Evolutionary conservation across 2,888 invertebrate genomes (phyloP), one percentile per base, ranked within the genome.

Genomic region (Melieria picta): DNA sequence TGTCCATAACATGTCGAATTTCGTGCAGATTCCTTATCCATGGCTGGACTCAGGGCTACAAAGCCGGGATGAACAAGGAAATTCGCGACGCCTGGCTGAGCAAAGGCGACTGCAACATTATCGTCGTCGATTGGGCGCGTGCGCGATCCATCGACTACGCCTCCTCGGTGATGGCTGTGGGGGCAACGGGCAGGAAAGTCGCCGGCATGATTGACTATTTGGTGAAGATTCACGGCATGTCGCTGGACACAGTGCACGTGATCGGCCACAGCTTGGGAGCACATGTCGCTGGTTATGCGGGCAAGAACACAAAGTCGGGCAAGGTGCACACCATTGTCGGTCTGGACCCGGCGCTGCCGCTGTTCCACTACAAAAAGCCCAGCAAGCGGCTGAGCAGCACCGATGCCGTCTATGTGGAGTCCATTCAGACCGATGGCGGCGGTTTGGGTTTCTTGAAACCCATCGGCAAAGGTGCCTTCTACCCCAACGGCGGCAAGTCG

Each of bases 191-290:
- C 7, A 57, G 75, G 58, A 72, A 76, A 16, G 66, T 80, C 11
- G 83, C 81, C 5, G 63, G 52, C 1, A 75, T 82, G 52, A 65
- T 84, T 58, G 80, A 83, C 57, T 80, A 78, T 63, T 80, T 90
- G 87, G 78, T 88, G 87, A 1, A 88, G 85, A 1, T 73, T 85
- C 78, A 88, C 87, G 48, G 88, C 86, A 6, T 86, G 86, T 7
- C 83, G 85, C 65, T 87, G 87, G 9, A 88, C 86, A 1, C 82
- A 86, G 73, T 90, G 87, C 79, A 86, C 86, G 43, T 82, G 5
- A 88, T 89, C 57, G 90, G 89, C 1, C 89, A 90, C 74, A 90
- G 90, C 76, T 84, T 91, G 70, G 90, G 90, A 5, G 89, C 89
- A 6, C 89, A 90, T 80, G 89, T 89, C 10, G 88, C 88, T 60